Base-by-base conservation (phyloP, 2,113 vertebrate species). In the Siniperca chuatsi region DNA sequence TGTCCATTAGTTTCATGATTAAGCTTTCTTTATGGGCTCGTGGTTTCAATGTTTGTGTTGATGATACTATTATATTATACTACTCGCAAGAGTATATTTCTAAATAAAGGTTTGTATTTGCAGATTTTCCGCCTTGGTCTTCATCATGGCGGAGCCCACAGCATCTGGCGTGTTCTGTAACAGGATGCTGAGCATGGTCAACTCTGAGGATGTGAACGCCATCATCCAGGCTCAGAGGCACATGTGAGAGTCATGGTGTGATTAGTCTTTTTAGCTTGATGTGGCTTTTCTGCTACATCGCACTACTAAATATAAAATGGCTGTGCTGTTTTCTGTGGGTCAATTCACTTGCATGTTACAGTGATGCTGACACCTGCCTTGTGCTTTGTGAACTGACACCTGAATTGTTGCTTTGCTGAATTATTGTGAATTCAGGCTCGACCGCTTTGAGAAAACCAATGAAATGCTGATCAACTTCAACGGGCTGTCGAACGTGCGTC, bases 401-500 rank as follows among this genome's bases (percentile, higher is more conserved):
- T 46, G 44, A 78, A 25, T 21, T 79, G 16, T 76, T 75, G 40
- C 13, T 78, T 18, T 85, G 20, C 60, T 76, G 46, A 44, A 48
- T 67, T 8, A 16, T 70, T 84, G 2, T 84, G 13, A 21, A 40
- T 81, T 66, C 87, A 99, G 98, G 98, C 82, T 99, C 48, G 98
- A 99, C 86, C 97, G 98, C 1, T 99, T 99, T 25, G 98, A 99
- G 93, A 99, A 99, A 92, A 99, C 98, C 64, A 99, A 99, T 0
- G 98, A 99, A 93, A 99, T 99, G 98, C 95, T 99, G 40, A 96
- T 99, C 78, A 99, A 99, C 89, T 99, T 99, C 84, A 99, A 99
- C 71, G 97, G 96, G 58, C 95, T 99, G 77, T 99, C 98, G 0
- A 97, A 94, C 0, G 94, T 97, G 8, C 95, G 98, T 46, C 95